Percentiles rank a stretch among this genome's conserved stretches.
Conservation (phyloP, 2,113 vertebrate species). For the Carlito syrichta region DNA sequence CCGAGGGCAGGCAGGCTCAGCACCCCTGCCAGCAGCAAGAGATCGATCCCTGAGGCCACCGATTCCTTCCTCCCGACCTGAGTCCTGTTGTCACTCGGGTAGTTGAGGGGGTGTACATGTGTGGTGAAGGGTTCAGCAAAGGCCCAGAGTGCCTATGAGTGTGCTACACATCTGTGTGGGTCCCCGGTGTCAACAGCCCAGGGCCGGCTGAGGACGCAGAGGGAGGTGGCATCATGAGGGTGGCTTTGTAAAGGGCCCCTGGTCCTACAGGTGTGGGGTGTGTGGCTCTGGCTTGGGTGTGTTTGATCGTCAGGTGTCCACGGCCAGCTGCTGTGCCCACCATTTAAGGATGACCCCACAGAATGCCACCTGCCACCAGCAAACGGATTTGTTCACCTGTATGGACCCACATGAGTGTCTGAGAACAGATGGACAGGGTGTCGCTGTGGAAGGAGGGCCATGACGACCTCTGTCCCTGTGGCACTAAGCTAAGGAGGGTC, state of each 20-base stretch:
- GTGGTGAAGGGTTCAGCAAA: background rate
- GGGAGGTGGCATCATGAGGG: background rate
- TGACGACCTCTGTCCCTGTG: background rate
- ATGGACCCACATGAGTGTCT: background rate
- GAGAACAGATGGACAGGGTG: background rate
- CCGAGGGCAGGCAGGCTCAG: background rate
- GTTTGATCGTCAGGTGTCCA: background rate
- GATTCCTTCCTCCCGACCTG: background rate
- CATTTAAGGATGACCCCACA: background rate
- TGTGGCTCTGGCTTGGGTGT: background rate
- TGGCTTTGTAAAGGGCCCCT: background rate
- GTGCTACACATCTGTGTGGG: background rate
- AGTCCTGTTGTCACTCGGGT: background rate
- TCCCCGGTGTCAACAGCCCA: background rate
- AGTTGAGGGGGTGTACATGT: accelerated
- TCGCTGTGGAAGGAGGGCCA: background rate
- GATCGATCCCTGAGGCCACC: background rate
- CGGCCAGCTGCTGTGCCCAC: background rate
- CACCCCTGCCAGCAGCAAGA: background rate
- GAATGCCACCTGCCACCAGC: background rate
- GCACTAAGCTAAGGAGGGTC: background rate
- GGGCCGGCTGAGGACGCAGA: background rate
- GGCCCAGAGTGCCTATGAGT: background rate
- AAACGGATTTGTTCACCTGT: background rate
- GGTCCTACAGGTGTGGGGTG: background rate